Base-by-base conservation (phyloP, 2,113 vertebrate species). In the Paralichthys olivaceus region DNA sequence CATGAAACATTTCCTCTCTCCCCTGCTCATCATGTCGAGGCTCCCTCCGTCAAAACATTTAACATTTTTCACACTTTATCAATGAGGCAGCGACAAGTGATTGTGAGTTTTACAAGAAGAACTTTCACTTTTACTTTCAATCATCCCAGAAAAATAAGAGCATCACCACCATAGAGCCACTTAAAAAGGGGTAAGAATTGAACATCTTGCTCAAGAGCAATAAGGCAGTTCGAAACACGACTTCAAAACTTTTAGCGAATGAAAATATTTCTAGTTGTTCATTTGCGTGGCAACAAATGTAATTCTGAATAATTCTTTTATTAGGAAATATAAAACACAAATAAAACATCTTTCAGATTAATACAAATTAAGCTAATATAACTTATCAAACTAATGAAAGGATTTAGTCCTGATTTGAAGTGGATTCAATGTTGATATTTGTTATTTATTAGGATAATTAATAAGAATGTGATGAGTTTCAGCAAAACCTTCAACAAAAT, bases 1-100 rank as follows among this genome's bases (percentile, higher is more conserved):
- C 14, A 74, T 62, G 12, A 65, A 80, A 43, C 4, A 2, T 20
- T 34, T 56, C 26, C 70, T 49, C 7, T n/a, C 51, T 55, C 11
- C 20, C 45, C 14, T 5, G 0, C 9, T 79, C 56, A 58, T 53
- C 5, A n/a, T 72, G 43, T 59, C 15, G 59, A 79, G 23, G 59
- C 15, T 66, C 59, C 28, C n/a, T 8, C 15, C 8, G 14, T 40
- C 11, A 57, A 34, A 47, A 37, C 19, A 17, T 26, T 51, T 17
- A 37, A 17, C 26, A 40, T 12, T 19, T 47, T 56, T 71, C 40
- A 70, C 32, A 37, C 28, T 37, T 2, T 0, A 64, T 55, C 19
- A 19, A 43, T 17, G 14, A 53, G 15, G 40, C n/a, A 60, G 23
- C 32, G 20, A 45, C 45, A 56, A 69, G 2, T 58, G n/a, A 45